phyloP scores from a whole-genome alignment of 2,888 invertebrate genomes.

The Lordiphosa fenestrarum region DNA sequence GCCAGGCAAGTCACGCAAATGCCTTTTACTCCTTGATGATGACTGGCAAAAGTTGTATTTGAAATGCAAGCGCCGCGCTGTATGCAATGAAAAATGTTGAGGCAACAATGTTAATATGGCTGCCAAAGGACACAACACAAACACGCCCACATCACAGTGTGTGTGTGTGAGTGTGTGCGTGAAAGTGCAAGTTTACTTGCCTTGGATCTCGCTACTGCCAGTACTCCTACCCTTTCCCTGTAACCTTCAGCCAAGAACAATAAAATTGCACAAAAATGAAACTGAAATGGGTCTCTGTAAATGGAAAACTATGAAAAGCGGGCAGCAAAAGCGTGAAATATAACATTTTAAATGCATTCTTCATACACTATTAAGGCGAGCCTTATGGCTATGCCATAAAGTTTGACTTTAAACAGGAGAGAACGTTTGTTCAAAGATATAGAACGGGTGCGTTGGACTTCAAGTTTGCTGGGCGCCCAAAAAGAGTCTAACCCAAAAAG shows the following conservation, averaged over 20 bases:
- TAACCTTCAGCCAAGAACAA: constrained; percentile 63
- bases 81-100: constrained; percentile 63
- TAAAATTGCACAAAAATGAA: constrained; percentile 58
- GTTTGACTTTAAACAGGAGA: not conserved
- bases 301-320: constrained; percentile 57
- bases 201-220: not conserved
- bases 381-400: not conserved
- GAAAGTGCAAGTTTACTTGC: constrained; percentile 56
- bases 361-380: constrained; percentile 6
- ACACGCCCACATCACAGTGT: constrained; percentile 2
- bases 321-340: constrained; percentile 33
- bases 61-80: constrained; percentile 43
- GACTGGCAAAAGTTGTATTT: constrained; percentile 60
- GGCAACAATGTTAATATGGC: constrained; percentile 59
- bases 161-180: constrained; percentile 5
- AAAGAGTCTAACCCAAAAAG: too few species aligned
- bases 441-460: too few species aligned
- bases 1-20: constrained; percentile 42
- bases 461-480: too few species aligned
- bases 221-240: not conserved
- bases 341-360: constrained; percentile 47
- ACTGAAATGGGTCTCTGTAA: constrained; percentile 64
- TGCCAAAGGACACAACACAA: constrained; percentile 43
- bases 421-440: too few species aligned
- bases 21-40: constrained; percentile 31